Evolutionary conservation across 2,888 invertebrate species (phyloP), one percentile per base, ranked within the genome.

Genomic region (Trachelus troglodyta): DNA sequence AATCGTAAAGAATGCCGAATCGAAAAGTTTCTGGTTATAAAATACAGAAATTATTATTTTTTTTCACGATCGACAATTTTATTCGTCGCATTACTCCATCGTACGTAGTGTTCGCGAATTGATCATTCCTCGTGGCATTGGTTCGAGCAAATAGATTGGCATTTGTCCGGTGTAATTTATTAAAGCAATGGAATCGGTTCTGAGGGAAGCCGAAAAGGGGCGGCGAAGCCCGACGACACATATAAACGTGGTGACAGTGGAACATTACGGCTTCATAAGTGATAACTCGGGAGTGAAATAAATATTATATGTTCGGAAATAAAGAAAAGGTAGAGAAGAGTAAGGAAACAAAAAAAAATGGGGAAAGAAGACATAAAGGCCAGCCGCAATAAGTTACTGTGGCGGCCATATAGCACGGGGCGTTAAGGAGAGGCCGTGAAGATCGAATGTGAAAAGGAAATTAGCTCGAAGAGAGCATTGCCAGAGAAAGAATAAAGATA

Each of bases 391-490:
- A 86, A 88, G 81, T 87, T 87, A 88, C 85, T 85, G 87, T 85
- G 79, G 82, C 81, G 77, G 37, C 75, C 75, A 75, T 80, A 77
- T 69, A 56, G 76, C 69, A 76, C 73, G 76, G 81, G 83, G 83
- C 84, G 88, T 90, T 89, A 89, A 89, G 23, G 87, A 87, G 83
- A 82, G 82, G 82, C 85, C 85, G 87, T 88, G 88, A 88, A 89
- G 90, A 90, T 90, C 90, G 89, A 91, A 91, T 86, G 90, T 82
- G 88, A 85, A 85, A 86, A 88, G 91, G 91, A 90, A 91, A 91
- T 91, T 91, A 91, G 90, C 88, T 86, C 85, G 86, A 85, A 86
- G 81, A 75, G 79, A 75, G 79, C 75, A 37, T n/a, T 30, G 34
- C 56, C 56, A 56, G 75, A 76, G 40, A 81, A 76, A 75, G 83